These are phyloP conservation scores for Nymphalis polychloros DNA, from an alignment of 2,888 invertebrate genomes.

Conservation along the genomic window DNA sequence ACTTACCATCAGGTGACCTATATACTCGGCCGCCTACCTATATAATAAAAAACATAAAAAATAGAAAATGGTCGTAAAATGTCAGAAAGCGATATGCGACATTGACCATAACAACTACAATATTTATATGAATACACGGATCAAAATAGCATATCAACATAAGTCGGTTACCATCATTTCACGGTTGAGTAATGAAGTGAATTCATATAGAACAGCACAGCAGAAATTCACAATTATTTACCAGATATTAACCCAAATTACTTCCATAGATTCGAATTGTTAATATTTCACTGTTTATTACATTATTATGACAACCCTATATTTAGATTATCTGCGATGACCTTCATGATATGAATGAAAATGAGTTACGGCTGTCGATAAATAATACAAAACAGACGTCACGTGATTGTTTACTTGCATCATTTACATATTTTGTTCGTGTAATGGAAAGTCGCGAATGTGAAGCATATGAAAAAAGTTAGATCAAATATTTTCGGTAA, in stretches of 20 bases:
- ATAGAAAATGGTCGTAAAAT: too few relatives aligned
- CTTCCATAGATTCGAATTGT: not conserved
- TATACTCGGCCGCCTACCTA: too few relatives aligned
- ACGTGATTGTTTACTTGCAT: conserved; percentile 6
- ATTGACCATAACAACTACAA: too few relatives aligned
- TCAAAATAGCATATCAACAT: too few relatives aligned
- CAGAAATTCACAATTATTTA: too few relatives aligned
- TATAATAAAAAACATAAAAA: too few relatives aligned
- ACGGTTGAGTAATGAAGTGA: too few relatives aligned
- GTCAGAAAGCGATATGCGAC: too few relatives aligned
- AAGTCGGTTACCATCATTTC: too few relatives aligned
- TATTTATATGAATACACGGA: too few relatives aligned
- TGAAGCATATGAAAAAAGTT: not conserved
- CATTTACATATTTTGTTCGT: not conserved
- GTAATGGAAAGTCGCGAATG: not conserved
- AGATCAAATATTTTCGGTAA: not conserved
- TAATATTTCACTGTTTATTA: conserved; percentile 5
- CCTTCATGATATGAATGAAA: conserved; percentile 15
- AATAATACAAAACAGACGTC: conserved; percentile 13
- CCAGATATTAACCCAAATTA: not conserved
- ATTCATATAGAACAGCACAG: too few relatives aligned
- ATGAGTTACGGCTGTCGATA: conserved; percentile 11
- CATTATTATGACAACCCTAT: not conserved
- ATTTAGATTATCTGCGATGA: conserved; percentile 2
- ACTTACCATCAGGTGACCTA: too few relatives aligned